These are phyloP conservation scores for Melanostigma gelatinosum DNA, from an alignment of 2,113 vertebrate species.

Conservation along the genomic window DNA sequence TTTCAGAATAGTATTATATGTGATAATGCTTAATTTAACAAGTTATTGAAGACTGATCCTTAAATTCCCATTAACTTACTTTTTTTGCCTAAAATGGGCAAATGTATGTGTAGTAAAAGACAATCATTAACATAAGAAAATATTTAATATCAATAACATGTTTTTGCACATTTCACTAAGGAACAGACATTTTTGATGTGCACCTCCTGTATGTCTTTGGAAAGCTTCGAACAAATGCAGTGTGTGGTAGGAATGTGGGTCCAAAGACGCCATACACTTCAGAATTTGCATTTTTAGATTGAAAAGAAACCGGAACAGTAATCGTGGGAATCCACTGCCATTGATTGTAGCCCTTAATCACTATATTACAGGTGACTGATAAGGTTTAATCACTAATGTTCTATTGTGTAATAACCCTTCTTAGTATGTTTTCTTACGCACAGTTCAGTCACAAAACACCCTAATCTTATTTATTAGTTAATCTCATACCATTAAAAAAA, in stretches of 20 bases:
- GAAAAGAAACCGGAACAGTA: not conserved
- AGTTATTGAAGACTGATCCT: conserved; percentile 1
- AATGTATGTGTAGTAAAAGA: conserved; percentile 18
- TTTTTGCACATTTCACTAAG: conserved; percentile 17
- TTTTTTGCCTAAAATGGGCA: conserved; percentile 4
- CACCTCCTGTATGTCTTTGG: not conserved
- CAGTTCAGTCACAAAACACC: not conserved
- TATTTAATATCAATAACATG: not conserved
- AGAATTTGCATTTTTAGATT: not conserved
- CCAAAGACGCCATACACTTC: not conserved
- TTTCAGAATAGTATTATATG: conserved; percentile 23
- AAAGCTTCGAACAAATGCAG: not conserved
- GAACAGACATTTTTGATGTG: conserved; percentile 14
- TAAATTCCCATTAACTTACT: not conserved
- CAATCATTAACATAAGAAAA: conserved; percentile 29
- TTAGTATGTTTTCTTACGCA: not conserved
- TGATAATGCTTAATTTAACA: not conserved
- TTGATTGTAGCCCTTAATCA: conserved; percentile 1
- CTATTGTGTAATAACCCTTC: conserved; percentile 23
- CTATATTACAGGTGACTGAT: conserved; percentile 11
- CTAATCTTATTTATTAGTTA: not conserved
- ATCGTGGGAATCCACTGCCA: not conserved
- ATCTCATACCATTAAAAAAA: not conserved
- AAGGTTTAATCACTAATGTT: conserved; percentile 6
- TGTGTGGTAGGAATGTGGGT: not conserved